Percentiles rank a stretch among this genome's conserved stretches.
These are phyloP conservation scores for Sminthurinus aureus DNA, from an alignment of 2,888 invertebrate species.

Conservation along the genomic window DNA sequence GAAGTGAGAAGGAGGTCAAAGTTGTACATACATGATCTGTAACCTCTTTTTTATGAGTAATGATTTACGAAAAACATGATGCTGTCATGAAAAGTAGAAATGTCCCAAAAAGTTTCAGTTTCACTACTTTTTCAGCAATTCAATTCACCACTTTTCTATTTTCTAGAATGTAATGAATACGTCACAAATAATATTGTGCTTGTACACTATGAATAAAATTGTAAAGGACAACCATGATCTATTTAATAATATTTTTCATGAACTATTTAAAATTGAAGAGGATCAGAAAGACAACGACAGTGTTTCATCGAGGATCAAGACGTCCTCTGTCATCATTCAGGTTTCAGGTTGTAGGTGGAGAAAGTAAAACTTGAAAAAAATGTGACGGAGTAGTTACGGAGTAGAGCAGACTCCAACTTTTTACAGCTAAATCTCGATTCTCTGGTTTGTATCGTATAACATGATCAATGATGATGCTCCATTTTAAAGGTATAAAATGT, in stretches of 20 bases:
- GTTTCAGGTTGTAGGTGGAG: background rate
- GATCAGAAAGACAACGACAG: background rate
- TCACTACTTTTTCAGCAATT: background rate
- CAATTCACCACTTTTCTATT: background rate
- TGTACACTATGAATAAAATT: background rate
- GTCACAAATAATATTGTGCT: background rate
- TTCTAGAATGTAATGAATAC: background rate
- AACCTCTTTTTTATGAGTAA: too few relatives aligned
- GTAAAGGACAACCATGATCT: slow-evolving; percentile 1
- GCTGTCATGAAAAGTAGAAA: too few relatives aligned
- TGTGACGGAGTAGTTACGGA: background rate
- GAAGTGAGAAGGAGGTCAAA: too few relatives aligned
- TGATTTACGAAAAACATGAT: too few relatives aligned
- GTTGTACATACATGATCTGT: too few relatives aligned
- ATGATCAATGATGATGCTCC: background rate
- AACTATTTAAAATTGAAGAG: background rate
- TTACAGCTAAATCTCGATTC: background rate
- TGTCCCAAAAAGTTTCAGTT: background rate
- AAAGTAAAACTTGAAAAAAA: background rate
- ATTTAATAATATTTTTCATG: background rate
- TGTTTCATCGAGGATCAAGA: too few relatives aligned
- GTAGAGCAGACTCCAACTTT: background rate
- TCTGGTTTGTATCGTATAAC: background rate
- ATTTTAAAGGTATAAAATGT: background rate
- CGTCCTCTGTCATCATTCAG: too few relatives aligned